A percentile compares a stretch with the other conserved stretches of the same genome.
phyloP scores from a whole-genome alignment of 2,113 vertebrate species.

The Pseudorasbora parva region DNA sequence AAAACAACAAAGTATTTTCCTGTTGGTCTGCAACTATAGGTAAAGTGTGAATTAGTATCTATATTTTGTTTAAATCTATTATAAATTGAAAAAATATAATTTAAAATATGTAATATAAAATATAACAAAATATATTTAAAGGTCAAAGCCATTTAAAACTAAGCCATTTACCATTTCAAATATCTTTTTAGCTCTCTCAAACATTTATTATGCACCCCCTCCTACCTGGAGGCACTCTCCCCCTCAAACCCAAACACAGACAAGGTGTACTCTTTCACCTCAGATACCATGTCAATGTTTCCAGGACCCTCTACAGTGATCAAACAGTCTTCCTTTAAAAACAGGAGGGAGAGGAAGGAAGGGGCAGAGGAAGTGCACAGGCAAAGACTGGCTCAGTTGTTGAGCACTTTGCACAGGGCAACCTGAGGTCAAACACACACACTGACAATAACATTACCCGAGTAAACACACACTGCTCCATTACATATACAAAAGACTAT shows the following conservation, averaged over 20 bases:
- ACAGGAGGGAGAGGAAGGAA: conserved; percentile 42
- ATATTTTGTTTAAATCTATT: background rate
- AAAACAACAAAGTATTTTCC: too few species aligned
- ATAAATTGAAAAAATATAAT: background rate
- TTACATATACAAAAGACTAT: background rate
- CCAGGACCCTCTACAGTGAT: conserved; percentile 16
- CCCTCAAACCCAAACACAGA: conserved; percentile 4
- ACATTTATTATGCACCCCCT: background rate
- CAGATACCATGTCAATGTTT: conserved; percentile 27
- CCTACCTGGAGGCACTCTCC: background rate
- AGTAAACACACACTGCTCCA: conserved; percentile 16
- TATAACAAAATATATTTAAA: background rate
- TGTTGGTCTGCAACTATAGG: too few species aligned
- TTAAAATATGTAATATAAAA: too few species aligned
- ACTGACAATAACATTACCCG: background rate
- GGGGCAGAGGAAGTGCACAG: conserved; percentile 34
- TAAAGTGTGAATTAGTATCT: too few species aligned
- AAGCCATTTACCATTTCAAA: background rate
- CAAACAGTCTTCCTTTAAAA: conserved; percentile 40
- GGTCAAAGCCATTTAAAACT: background rate
- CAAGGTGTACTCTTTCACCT: conserved; percentile 20
- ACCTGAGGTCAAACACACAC: conserved; percentile 17
- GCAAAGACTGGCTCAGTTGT: conserved; percentile 22
- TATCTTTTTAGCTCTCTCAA: background rate
- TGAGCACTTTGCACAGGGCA: conserved; percentile 23